A percentile compares a stretch with the other conserved stretches of the same genome.
phyloP scores from a whole-genome alignment of 92 coral and sea anemone genomes.

The Actinernus sp. region DNA sequence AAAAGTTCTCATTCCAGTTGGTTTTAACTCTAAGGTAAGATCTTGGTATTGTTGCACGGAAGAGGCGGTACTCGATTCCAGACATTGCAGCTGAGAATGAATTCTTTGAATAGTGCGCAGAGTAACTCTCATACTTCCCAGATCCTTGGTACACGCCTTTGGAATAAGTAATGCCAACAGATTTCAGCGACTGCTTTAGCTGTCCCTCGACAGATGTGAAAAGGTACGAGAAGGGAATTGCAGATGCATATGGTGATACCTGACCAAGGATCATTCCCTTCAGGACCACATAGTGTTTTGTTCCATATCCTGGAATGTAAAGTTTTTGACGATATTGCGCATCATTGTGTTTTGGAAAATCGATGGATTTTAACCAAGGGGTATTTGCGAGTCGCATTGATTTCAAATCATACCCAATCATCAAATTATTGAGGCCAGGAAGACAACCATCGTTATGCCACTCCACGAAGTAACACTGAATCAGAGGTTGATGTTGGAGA shows the following conservation, averaged over 20 bases:
- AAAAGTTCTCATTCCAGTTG: slow-evolving; percentile 9
- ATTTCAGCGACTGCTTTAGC: not conserved
- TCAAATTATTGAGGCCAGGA: too few relatives aligned
- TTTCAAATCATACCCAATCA: too few relatives aligned
- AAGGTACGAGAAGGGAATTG: slow-evolving; percentile 1
- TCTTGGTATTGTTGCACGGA: not conserved
- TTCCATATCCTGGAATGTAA: too few relatives aligned
- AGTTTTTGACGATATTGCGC: too few relatives aligned
- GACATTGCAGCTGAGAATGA: not conserved
- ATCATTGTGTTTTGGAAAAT: too few relatives aligned
- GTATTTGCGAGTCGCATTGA: too few relatives aligned
- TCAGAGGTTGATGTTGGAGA: not conserved
- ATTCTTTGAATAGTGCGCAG: not conserved
- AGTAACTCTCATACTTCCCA: not conserved
- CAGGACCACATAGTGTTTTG: not conserved
- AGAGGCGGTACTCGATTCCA: not conserved
- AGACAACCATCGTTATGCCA: too few relatives aligned
- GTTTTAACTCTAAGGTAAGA: not conserved
- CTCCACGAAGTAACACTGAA: slow-evolving; percentile 1
- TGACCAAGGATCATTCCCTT: not conserved
- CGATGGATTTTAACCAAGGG: too few relatives aligned
- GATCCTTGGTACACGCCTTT: not conserved
- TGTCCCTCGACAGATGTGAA: not conserved
- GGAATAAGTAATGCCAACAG: not conserved
- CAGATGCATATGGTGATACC: not conserved